phyloP scores from a whole-genome alignment of 1,140 invertebrate genomes.

The Schlechtendalia chinensis region DNA sequence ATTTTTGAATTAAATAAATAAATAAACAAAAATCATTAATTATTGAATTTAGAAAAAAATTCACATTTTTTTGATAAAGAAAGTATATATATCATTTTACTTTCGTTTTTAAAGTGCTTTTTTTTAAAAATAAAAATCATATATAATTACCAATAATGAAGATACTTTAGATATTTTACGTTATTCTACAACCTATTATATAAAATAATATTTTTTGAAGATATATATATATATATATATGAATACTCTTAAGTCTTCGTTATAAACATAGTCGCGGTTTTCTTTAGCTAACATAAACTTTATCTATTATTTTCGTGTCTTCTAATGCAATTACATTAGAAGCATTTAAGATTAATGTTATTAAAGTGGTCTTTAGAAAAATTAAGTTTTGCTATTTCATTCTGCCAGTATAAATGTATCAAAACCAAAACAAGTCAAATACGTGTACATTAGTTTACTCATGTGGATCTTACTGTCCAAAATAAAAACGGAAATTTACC shows the following conservation, averaged over 20 bases:
- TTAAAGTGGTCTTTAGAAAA: slow-evolving; percentile 12
- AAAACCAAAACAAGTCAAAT: background rate
- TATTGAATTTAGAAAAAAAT: too few species aligned
- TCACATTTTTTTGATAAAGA: too few species aligned
- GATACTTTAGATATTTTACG: background rate
- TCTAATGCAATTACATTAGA: background rate
- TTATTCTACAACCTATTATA: background rate
- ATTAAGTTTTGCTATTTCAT: background rate
- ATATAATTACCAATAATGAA: too few species aligned
- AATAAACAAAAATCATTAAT: too few species aligned
- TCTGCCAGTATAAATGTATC: background rate
- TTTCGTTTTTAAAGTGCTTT: too few species aligned
- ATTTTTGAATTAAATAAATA: too few species aligned
- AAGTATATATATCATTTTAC: too few species aligned
- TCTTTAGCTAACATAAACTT: background rate
- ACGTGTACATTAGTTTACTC: background rate
- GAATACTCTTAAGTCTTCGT: background rate
- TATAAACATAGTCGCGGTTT: background rate
- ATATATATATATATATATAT: background rate
- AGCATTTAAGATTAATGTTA: background rate
- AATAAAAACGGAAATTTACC: background rate
- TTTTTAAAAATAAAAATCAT: too few species aligned
- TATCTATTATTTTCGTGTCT: background rate
- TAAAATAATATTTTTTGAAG: background rate
- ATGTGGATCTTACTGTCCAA: background rate